phyloP scores from a whole-genome alignment of 2,797 vertebrate species.

The Loris lydekkerianus region DNA sequence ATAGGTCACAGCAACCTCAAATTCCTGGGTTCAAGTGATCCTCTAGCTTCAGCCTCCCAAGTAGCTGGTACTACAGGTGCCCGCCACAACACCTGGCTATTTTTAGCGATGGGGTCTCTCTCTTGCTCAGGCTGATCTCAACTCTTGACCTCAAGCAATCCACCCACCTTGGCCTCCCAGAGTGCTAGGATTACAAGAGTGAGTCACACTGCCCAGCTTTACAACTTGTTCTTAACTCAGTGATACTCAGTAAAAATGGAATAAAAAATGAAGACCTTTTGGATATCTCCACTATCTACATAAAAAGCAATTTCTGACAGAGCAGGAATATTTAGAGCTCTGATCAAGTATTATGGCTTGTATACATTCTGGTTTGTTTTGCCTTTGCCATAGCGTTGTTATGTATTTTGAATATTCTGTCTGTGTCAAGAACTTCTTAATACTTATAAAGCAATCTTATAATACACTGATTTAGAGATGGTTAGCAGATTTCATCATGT shows the following conservation, averaged over 20 bases:
- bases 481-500: slow-evolving; percentile 10
- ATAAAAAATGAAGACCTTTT: neutral
- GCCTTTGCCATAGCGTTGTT: neutral
- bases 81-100: too few species aligned
- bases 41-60: too few species aligned
- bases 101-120: too few species aligned
- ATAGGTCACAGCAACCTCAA: too few species aligned
- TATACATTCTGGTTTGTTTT: slow-evolving; percentile 10
- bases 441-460: slow-evolving; percentile 20
- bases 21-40: too few species aligned
- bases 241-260: neutral
- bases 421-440: neutral
- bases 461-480: neutral
- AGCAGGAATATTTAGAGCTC: neutral
- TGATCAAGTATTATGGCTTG: neutral
- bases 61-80: too few species aligned
- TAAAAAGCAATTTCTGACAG: neutral
- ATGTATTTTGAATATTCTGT: slow-evolving; percentile 25
- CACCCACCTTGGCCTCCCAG: too few species aligned
- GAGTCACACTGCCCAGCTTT: neutral
- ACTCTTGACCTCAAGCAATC: too few species aligned
- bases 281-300: neutral
- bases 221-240: neutral
- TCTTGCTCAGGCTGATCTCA: too few species aligned
- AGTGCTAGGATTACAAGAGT: too few species aligned